These are phyloP conservation scores for Eulemur coronatus DNA, from an alignment of 2,797 vertebrate species.

Conservation along the genomic window DNA sequence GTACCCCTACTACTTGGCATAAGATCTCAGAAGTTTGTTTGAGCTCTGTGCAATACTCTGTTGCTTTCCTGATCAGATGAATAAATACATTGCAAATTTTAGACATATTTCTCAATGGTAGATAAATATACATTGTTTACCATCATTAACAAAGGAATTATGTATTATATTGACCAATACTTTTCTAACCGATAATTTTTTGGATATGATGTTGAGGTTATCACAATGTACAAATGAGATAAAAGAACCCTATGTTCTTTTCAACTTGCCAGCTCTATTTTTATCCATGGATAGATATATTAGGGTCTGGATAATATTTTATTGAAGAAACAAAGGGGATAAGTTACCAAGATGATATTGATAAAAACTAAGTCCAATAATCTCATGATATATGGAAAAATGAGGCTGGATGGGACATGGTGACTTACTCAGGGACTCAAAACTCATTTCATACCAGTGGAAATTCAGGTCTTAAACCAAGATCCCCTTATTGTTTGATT, in stretches of 20 bases:
- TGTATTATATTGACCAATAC: neutral
- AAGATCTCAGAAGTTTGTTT: neutral
- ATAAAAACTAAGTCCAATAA: neutral
- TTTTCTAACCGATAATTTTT: neutral
- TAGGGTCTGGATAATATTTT: neutral
- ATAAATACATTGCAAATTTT: neutral
- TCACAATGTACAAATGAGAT: neutral
- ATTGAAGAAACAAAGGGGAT: neutral
- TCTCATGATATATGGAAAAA: neutral
- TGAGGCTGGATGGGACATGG: rapidly evolving
- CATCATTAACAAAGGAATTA: neutral
- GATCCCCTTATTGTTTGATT: neutral
- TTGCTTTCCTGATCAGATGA: neutral
- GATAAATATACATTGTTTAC: neutral
- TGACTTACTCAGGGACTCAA: neutral
- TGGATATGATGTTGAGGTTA: neutral
- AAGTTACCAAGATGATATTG: neutral
- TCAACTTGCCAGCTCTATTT: neutral
- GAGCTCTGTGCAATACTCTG: neutral
- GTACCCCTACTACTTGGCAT: neutral
- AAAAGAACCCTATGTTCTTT: neutral
- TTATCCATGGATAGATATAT: neutral
- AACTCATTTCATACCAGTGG: neutral
- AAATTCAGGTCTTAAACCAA: neutral
- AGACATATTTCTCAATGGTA: neutral